Conservation (phyloP, 2,888 invertebrate species). For the Cyclophora albipunctata region DNA sequence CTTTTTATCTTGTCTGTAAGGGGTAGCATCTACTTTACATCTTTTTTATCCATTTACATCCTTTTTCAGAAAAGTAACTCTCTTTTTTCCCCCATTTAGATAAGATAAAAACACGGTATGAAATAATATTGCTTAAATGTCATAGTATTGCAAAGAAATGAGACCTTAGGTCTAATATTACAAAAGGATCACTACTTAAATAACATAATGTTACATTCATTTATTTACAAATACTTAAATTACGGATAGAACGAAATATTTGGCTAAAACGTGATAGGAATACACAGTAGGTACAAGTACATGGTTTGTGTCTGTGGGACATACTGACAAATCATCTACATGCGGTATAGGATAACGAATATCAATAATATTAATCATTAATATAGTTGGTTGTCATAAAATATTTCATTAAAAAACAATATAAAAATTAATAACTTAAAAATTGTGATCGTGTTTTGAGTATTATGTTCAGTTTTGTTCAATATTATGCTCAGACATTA, state of each 20-base stretch:
- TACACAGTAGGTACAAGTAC: slow-evolving; percentile 30
- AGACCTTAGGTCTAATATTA: slow-evolving; percentile 65
- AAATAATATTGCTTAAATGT: slow-evolving; percentile 59
- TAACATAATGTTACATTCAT: slow-evolving; percentile 47
- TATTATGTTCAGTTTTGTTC: slow-evolving; percentile 51
- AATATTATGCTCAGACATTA: slow-evolving; percentile 47
- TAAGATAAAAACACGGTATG: slow-evolving; percentile 24
- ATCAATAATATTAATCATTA: too few relatives aligned
- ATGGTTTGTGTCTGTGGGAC: slow-evolving; percentile 8
- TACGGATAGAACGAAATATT: slow-evolving; percentile 66
- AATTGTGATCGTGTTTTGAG: slow-evolving; percentile 61
- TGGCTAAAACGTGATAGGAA: slow-evolving; percentile 71
- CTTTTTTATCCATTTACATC: too few relatives aligned
- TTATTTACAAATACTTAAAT: slow-evolving; percentile 65
- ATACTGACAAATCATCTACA: slow-evolving; percentile 47
- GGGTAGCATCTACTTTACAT: too few relatives aligned
- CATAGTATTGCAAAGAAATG: slow-evolving; percentile 69
- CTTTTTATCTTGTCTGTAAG: too few relatives aligned
- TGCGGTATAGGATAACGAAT: slow-evolving; percentile 38
- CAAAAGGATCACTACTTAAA: slow-evolving; percentile 66
- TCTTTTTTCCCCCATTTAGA: too few relatives aligned
- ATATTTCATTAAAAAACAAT: slow-evolving; percentile 33
- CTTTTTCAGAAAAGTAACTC: too few relatives aligned
- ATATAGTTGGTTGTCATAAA: slow-evolving; percentile 1
- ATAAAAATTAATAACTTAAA: slow-evolving; percentile 27